phyloP scores from a whole-genome alignment of 2,888 invertebrate genomes.

The Lamproptera curius region DNA sequence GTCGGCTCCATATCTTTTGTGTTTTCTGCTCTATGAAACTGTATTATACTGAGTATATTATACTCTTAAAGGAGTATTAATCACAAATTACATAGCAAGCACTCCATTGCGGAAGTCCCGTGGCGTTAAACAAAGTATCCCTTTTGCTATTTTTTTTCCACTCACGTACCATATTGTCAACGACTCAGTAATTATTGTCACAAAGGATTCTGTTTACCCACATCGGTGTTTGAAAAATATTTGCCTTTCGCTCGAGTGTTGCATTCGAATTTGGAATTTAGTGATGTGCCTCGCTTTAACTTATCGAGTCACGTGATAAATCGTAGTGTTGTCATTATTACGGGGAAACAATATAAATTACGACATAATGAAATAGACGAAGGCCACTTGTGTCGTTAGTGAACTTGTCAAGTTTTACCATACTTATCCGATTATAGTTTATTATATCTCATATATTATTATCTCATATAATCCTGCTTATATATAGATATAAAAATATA shows the following conservation, averaged over 20 bases:
- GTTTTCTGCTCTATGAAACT: slow-evolving; percentile 46
- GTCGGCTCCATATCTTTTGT: not conserved
- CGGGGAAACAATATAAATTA: no score
- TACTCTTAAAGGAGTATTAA: slow-evolving; percentile 56
- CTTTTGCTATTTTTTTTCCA: slow-evolving; percentile 35
- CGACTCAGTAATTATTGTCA: slow-evolving; percentile 69
- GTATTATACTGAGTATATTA: slow-evolving; percentile 49
- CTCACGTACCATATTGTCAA: slow-evolving; percentile 59
- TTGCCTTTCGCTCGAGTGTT: slow-evolving; percentile 65
- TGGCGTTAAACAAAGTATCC: slow-evolving; percentile 56
- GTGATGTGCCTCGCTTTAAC: slow-evolving; percentile 7
- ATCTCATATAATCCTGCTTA: no score
- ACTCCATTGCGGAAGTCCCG: slow-evolving; percentile 52
- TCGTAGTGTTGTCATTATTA: no score
- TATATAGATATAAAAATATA: no score
- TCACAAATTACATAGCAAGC: slow-evolving; percentile 67
- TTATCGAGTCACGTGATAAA: no score
- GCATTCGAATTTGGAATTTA: slow-evolving; percentile 42
- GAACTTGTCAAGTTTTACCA: no score
- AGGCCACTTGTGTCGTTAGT: no score
- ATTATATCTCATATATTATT: no score
- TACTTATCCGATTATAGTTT: no score
- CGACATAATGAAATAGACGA: no score
- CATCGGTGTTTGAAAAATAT: slow-evolving; percentile 75
- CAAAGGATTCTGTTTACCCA: slow-evolving; percentile 61